phyloP scores from a whole-genome alignment of 2,888 invertebrate species.

The Cheilosia impressa region DNA sequence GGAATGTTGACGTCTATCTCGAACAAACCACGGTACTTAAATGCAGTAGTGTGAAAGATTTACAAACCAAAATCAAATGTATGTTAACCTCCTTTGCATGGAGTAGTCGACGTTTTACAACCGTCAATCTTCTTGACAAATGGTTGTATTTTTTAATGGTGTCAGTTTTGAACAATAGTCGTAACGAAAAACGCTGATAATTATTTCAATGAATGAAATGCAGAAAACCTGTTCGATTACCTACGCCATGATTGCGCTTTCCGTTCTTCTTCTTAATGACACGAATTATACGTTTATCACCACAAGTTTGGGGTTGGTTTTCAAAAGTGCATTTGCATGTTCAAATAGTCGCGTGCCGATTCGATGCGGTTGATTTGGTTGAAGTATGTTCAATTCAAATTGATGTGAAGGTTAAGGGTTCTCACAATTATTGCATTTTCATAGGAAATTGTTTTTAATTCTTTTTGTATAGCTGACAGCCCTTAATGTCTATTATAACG shows the following conservation, averaged over 20 bases:
- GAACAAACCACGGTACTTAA: too few species aligned
- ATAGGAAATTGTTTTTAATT: not conserved
- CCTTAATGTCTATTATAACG: too few species aligned
- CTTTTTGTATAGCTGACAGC: too few species aligned
- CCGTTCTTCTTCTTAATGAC: constrained; percentile 26
- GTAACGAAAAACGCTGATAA: constrained; percentile 2
- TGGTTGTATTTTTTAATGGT: constrained; percentile 43
- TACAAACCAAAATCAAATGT: not conserved
- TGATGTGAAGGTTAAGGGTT: not conserved
- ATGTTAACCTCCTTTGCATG: not conserved
- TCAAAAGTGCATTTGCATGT: constrained; percentile 57
- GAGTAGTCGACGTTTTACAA: not conserved
- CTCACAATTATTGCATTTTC: not conserved
- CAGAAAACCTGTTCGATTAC: constrained; percentile 59
- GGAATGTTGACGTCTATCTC: too few species aligned
- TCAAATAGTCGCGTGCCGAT: constrained; percentile 24
- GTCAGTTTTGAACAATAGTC: constrained; percentile 12
- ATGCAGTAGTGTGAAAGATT: too few species aligned
- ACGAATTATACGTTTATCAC: constrained; percentile 47
- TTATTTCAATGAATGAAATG: constrained; percentile 35
- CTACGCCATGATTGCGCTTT: constrained; percentile 22
- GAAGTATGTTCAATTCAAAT: constrained; percentile 10
- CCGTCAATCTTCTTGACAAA: constrained; percentile 65
- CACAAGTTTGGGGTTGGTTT: constrained; percentile 14
- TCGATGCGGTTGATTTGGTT: constrained; percentile 45